Evolutionary conservation across 2,888 invertebrate genomes (phyloP), one percentile per base, ranked within the genome.

Genomic region (Nipponacmea schrenckii): DNA sequence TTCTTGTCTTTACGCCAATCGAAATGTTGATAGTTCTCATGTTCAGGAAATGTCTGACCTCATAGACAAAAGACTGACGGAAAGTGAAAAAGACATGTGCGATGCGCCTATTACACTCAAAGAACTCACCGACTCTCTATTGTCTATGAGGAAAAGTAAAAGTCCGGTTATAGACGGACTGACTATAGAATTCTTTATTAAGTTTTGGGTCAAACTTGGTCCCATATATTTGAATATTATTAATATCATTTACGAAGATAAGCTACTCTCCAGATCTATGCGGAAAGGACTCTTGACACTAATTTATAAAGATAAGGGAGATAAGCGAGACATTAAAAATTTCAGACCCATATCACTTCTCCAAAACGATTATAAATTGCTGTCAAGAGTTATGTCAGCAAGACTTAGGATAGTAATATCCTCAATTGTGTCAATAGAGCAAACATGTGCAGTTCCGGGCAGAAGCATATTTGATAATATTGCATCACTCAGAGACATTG

Each of bases 401-500:
- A 17, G 79, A 12, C 64, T 80, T 27, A 66, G 68, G 14, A 56
- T 45, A 17, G 73, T 80, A 45, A 62, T 80, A 31, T 56, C 67
- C 3, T 63, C 70, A 14, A 66, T 80, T 14, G 72, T 80, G 48
- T 69, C 74, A 27, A 45, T 62, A 15, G 74, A 76, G 65, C 79
- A 80, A 78, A 80, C 80, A 24, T 80, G 80, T 68, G 68, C 74
- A 7, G 72, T 79, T 24, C 71, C 69, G 24, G 78, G 76, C 17
- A 48, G 79, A n/a, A 75, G 77, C 20, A 80, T 79, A 46, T 75
- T 77, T 65, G 80, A 81, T 44, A 80, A 79, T 68, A 64, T 70
- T 12, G 77, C 78, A 72, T 63, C 79, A 31, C 62, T 77, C 5
- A 56, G 78, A 39, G 73, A 77, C 70, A 72, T 77, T 44, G 20